These are phyloP conservation scores for Eulemur rufifrons DNA, from an alignment of 2,113 vertebrate species.

Conservation along the genomic window DNA sequence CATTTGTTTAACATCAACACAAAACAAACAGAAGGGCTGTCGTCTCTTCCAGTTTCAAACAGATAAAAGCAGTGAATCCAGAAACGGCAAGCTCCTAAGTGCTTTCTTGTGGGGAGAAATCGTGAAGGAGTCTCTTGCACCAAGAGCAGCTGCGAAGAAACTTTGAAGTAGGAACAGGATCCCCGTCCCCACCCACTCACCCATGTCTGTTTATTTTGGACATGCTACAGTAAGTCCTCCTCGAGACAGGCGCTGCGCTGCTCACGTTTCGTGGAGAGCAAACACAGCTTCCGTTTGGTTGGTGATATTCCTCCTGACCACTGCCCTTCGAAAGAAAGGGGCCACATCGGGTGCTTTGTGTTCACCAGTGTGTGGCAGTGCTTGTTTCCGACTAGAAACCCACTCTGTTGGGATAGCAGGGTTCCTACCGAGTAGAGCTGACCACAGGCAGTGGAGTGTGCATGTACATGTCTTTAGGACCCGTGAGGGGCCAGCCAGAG, in stretches of 20 bases:
- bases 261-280: background rate
- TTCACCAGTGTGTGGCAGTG: background rate
- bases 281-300: constrained; percentile 42
- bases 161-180: background rate
- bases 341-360: background rate
- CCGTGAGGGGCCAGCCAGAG: background rate
- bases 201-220: background rate
- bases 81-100: background rate
- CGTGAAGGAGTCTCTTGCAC: background rate
- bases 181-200: background rate
- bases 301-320: background rate
- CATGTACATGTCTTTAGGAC: background rate
- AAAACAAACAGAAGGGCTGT: constrained; percentile 64
- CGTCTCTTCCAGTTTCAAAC: constrained; percentile 12
- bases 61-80: constrained; percentile 56
- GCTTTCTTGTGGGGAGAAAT: constrained; percentile 46
- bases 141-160: background rate
- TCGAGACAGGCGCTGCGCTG: background rate
- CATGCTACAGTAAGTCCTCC: constrained; percentile 27
- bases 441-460: background rate
- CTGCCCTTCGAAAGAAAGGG: background rate
- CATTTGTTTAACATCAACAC: constrained; percentile 46
- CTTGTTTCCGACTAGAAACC: background rate
- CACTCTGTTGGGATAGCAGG: background rate
- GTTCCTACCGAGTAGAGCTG: background rate